Percentiles rank a stretch among this genome's conserved stretches.
These are phyloP conservation scores for Sphyrna mokarran DNA, from an alignment of 2,113 vertebrate species.

Conservation along the genomic window DNA sequence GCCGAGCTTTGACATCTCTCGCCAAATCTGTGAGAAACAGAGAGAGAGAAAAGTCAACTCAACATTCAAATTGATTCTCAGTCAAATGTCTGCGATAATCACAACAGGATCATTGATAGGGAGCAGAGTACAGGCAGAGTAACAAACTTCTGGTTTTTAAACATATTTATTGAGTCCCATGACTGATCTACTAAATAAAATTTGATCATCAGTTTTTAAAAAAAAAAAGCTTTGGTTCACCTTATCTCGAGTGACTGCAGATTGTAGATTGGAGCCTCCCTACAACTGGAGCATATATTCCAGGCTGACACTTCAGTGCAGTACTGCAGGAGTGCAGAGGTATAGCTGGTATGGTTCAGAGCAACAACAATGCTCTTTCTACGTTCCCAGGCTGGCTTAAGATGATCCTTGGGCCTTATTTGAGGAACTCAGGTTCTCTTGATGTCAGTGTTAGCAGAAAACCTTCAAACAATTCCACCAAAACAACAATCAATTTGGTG, in stretches of 20 bases:
- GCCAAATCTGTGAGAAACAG: constrained; percentile 70
- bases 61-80: neutral
- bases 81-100: neutral
- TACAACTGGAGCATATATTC: neutral
- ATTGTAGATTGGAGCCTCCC: neutral
- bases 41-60: neutral
- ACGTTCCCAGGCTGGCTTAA: neutral
- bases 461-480: neutral
- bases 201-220: neutral
- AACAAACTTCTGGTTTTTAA: neutral
- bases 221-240: neutral
- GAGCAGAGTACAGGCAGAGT: neutral
- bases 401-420: neutral
- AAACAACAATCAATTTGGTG: neutral
- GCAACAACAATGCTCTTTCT: neutral
- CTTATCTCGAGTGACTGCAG: neutral
- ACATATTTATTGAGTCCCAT: neutral
- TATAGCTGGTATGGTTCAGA: neutral
- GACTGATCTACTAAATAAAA: neutral
- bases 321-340: neutral
- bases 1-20: constrained; percentile 73
- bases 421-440: neutral
- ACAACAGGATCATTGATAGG: neutral
- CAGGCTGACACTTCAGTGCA: neutral
- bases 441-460: neutral